Evolutionary conservation across 2,113 vertebrate genomes (phyloP), one percentile per base, ranked within the genome.

Genomic region (Ariopsis seemanni): DNA sequence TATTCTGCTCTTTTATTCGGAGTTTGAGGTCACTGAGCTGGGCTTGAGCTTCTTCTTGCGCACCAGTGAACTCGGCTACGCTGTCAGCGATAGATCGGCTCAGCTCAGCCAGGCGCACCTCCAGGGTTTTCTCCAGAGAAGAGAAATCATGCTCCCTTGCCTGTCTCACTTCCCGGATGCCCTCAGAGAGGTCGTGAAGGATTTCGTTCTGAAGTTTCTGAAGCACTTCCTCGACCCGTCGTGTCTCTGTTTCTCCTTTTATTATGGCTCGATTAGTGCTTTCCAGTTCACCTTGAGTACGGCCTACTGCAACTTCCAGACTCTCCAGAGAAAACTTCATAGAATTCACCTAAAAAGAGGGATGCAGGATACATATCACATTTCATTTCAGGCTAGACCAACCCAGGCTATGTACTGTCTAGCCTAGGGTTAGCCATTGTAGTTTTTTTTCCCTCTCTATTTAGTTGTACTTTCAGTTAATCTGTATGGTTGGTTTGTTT

Each of bases 191-290:
- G 89, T 99, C 97, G 88, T 92, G 96, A 89, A 98, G 93, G 12
- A 98, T 96, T 91, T 99, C 95, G 0, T 97, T 97, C 92, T 99
- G 98, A 50, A 99, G 95, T 84, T 96, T 98, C 88, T 98, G 96
- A n/a, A 99, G 96, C 6, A 97, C 95, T 82, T 98, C 97, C 48
- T 97, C 96, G 88, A 98, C 95, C 0, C 95, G 95, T 88, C 93
- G 96, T 12, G 97, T 95, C 94, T 98, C 97, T 2, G 91, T 94
- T 92, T 98, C 97, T 0, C 96, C 96, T 88, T 95, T 95, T 91
- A 93, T 96, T 91, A 98, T 93, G 0, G 96, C 94, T 53, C 94
- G 93, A 83, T 96, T 93, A 0, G 95, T 96, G 27, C 93, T 91
- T 50, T 97, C 96, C 87, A 98, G 95, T 74, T 98, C 97, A 87